A percentile compares a stretch with the other conserved stretches of the same genome.
Conservation (phyloP, 2,888 invertebrate genomes). For the Latrodectus elegans region DNA sequence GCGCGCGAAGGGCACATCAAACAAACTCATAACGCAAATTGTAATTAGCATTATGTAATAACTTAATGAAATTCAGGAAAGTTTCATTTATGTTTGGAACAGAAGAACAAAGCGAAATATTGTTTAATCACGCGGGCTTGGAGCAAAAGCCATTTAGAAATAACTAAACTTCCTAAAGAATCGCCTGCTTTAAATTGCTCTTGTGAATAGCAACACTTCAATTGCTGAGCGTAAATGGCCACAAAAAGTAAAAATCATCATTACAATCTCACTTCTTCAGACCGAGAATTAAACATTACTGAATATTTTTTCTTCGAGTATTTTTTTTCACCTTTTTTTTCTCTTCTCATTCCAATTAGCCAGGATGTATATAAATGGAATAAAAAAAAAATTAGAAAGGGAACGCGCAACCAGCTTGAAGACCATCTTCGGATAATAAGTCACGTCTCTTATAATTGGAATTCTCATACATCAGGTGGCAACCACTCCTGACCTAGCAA, state of each 20-base stretch:
- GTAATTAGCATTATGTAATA: slow-evolving; percentile 59
- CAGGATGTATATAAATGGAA: slow-evolving; percentile 23
- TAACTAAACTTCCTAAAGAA: slow-evolving; percentile 38
- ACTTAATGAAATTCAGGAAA: slow-evolving; percentile 56
- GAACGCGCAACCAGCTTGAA: slow-evolving; percentile 2
- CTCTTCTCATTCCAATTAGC: slow-evolving; percentile 47
- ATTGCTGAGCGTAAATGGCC: slow-evolving; percentile 14
- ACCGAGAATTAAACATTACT: slow-evolving; percentile 47
- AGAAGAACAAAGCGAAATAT: slow-evolving; percentile 29
- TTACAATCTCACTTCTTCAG: slow-evolving; percentile 29
- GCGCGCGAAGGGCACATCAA: slow-evolving; percentile 21
- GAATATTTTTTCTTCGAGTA: slow-evolving; percentile 24
- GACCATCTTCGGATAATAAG: slow-evolving; percentile 52
- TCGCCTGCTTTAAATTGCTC: slow-evolving; percentile 39
- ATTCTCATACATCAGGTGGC: slow-evolving; percentile 56
- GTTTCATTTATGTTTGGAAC: slow-evolving; percentile 29
- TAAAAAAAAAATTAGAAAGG: slow-evolving; percentile 25
- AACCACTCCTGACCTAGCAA: slow-evolving; percentile 24
- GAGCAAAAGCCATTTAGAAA: slow-evolving; percentile 42
- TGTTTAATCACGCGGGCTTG: slow-evolving; percentile 46
- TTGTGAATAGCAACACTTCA: slow-evolving; percentile 27
- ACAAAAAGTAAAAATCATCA: slow-evolving; percentile 39
- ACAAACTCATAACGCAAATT: slow-evolving; percentile 52
- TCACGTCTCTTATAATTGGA: slow-evolving; percentile 64
- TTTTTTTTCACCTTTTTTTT: slow-evolving; percentile 43